Percentiles rank a stretch among this genome's conserved stretches.
Evolutionary conservation across 2,797 vertebrate species (phyloP).

Genomic region (Lagorchestes hirsutus): DNA sequence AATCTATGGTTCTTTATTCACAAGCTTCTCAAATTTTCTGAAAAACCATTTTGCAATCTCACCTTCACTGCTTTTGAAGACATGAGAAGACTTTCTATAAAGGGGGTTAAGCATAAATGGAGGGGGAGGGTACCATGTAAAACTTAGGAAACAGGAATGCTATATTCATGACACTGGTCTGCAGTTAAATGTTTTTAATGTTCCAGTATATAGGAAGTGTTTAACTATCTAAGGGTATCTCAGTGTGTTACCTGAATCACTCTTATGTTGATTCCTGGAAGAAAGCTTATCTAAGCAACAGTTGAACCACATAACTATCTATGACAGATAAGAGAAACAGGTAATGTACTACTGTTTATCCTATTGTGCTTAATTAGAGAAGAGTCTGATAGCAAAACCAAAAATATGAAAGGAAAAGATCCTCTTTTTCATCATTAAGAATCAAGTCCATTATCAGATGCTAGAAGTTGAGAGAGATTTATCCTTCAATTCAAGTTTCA

Average conservation of each 20-base stretch:
- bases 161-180: neutral
- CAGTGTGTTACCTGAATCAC: neutral
- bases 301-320: neutral
- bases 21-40: neutral
- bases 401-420: neutral
- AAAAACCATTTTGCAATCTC: neutral
- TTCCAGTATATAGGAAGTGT: neutral
- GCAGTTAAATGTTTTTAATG: fast-evolving
- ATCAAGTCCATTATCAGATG: neutral
- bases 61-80: fast-evolving
- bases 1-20: neutral
- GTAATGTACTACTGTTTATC: neutral
- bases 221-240: neutral
- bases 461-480: conserved; percentile 20
- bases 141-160: neutral
- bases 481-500: conserved; percentile 23
- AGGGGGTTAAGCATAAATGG: neutral
- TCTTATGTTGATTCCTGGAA: neutral
- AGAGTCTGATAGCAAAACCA: neutral
- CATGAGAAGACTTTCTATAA: neutral
- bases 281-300: neutral
- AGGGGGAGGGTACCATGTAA: neutral
- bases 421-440: neutral
- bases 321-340: neutral
- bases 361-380: neutral